phyloP scores from a whole-genome alignment of 2,888 invertebrate genomes.

The Agrotis segetum region DNA sequence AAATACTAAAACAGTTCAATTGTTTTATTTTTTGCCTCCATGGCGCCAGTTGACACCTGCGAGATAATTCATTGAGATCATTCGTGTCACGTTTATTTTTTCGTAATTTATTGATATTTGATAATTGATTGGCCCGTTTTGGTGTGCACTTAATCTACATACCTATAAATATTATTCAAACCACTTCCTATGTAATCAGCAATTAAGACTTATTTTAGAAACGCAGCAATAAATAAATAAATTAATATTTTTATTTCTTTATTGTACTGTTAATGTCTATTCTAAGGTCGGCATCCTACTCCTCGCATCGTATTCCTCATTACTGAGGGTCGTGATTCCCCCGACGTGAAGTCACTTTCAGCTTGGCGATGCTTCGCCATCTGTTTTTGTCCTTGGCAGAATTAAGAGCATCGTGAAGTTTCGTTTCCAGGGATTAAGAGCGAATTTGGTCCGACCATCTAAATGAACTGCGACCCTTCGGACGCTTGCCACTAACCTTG shows the following conservation, averaged over 20 bases:
- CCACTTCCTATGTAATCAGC: constrained; percentile 47
- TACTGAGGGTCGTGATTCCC: no score
- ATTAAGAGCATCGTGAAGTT: no score
- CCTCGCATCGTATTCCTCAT: no score
- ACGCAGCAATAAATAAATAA: constrained; percentile 22
- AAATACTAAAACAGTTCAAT: constrained; percentile 33
- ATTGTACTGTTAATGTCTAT: not conserved
- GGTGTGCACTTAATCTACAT: constrained; percentile 41
- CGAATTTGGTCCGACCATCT: no score
- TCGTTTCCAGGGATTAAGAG: no score
- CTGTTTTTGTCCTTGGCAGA: no score
- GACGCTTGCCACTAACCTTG: no score
- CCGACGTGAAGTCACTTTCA: no score
- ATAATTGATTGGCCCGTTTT: constrained; percentile 48
- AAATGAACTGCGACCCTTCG: no score
- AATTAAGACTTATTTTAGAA: constrained; percentile 24
- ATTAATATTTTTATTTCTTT: constrained; percentile 17
- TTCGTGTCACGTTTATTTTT: constrained; percentile 54
- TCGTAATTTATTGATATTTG: constrained; percentile 50
- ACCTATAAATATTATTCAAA: constrained; percentile 34
- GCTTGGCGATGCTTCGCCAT: no score
- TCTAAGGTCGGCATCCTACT: no score
- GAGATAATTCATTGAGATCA: constrained; percentile 20
- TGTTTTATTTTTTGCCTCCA: constrained; percentile 49
- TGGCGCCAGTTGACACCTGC: constrained; percentile 40